These are phyloP conservation scores for Gulo gulo DNA, from an alignment of 2,113 vertebrate species.

Conservation along the genomic window DNA sequence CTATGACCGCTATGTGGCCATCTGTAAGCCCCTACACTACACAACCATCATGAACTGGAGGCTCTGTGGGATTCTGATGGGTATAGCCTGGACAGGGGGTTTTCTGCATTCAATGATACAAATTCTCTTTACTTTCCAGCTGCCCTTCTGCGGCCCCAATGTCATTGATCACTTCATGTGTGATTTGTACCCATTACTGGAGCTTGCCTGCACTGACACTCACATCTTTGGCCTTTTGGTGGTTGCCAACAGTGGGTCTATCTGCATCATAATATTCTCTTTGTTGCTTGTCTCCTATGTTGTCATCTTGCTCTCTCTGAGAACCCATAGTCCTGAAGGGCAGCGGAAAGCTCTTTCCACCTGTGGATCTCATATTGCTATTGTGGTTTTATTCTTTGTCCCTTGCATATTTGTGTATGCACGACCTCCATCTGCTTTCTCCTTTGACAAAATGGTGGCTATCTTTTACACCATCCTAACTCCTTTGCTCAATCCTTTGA, in stretches of 20 bases:
- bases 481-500: constrained; percentile 66
- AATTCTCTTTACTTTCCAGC: constrained; percentile 46
- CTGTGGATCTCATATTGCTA: constrained; percentile 58
- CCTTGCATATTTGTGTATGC: constrained; percentile 11
- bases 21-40: constrained; percentile 70
- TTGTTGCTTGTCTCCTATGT: constrained; percentile 56
- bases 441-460: constrained; percentile 39
- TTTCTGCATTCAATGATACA: constrained; percentile 54
- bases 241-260: constrained; percentile 58
- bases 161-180: constrained; percentile 72
- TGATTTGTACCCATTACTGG: constrained; percentile 62
- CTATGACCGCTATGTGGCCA: constrained; percentile 56
- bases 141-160: constrained; percentile 75
- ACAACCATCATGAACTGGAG: constrained; percentile 40
- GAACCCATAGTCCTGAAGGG: neutral
- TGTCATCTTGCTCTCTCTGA: constrained; percentile 52
- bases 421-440: neutral
- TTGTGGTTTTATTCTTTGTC: constrained; percentile 61
- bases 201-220: constrained; percentile 56
- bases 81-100: constrained; percentile 38
- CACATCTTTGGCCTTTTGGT: constrained; percentile 31
- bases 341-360: constrained; percentile 62
- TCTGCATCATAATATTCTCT: constrained; percentile 52
- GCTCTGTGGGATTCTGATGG: constrained; percentile 53
- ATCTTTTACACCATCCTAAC: constrained; percentile 59